Evolutionary conservation across 2,113 vertebrate genomes (phyloP).

Genomic region (Tenrec ecaudatus): DNA sequence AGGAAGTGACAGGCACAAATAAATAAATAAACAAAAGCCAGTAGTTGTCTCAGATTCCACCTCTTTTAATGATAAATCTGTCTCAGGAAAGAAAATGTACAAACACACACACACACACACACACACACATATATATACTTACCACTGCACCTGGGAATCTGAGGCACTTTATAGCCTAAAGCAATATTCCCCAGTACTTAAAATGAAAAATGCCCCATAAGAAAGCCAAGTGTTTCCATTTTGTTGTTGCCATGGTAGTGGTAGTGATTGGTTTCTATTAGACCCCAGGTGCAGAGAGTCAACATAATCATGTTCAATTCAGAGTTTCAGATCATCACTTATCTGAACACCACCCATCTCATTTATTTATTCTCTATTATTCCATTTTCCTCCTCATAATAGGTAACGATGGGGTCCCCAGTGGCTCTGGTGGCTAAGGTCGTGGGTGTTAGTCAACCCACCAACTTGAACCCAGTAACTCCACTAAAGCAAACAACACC

Average conservation of each 20-base stretch:
- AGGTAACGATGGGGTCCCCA: neutral
- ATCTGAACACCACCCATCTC: neutral
- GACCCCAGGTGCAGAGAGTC: slow-evolving; percentile 6
- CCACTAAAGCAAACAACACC: too few species aligned
- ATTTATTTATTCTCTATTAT: neutral
- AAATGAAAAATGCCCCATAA: neutral
- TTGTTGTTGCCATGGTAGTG: neutral
- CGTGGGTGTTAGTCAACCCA: too few species aligned
- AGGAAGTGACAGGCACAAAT: neutral
- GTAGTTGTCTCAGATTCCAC: slow-evolving; percentile 4
- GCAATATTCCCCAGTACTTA: neutral
- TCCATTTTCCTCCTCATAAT: neutral
- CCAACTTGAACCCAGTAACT: too few species aligned
- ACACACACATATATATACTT: neutral
- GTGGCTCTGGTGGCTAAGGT: neutral
- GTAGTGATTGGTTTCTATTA: neutral
- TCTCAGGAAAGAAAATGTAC: neutral
- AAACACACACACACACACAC: neutral
- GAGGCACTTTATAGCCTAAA: neutral
- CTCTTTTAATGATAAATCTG: neutral
- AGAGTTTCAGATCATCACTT: neutral
- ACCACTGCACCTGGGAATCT: slow-evolving; percentile 51
- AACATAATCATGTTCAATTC: slow-evolving; percentile 39
- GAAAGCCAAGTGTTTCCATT: neutral
- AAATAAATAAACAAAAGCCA: slow-evolving; percentile 12